phyloP scores from a whole-genome alignment of 2,888 invertebrate species.

The Atherix ibis region DNA sequence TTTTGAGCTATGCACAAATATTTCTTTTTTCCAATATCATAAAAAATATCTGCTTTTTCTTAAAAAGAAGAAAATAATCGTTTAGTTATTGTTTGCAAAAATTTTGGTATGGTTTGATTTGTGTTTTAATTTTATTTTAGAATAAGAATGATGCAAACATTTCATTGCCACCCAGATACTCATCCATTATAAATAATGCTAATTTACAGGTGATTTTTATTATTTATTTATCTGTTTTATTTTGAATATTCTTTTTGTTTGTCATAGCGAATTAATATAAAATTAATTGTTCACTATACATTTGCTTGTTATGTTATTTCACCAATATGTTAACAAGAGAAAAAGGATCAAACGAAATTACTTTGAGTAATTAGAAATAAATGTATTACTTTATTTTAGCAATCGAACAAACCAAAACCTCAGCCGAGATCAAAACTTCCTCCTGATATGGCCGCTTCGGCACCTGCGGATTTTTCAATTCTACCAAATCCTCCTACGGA shows the following conservation, averaged over 20 bases:
- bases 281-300: too few species aligned
- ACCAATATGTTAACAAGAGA: too few species aligned
- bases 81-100: too few species aligned
- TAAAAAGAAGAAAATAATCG: too few species aligned
- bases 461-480: constrained; percentile 41
- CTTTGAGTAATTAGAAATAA: too few species aligned
- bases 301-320: too few species aligned
- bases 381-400: constrained; percentile 24
- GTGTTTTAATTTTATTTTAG: constrained; percentile 11
- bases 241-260: constrained; percentile 11
- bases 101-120: constrained; percentile 15
- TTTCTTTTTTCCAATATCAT: too few species aligned
- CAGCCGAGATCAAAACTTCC: constrained; percentile 55
- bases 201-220: constrained; percentile 28
- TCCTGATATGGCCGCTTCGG: constrained; percentile 22
- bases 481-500: constrained; percentile 34
- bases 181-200: constrained; percentile 27
- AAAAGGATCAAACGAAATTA: too few species aligned
- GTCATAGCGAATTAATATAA: constrained; percentile 4
- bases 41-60: too few species aligned
- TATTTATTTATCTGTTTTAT: constrained; percentile 8
- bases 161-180: constrained; percentile 31
- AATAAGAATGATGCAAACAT: constrained; percentile 14
- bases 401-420: constrained; percentile 52
- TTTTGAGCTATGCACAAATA: too few species aligned